Conservation (phyloP, 2,113 vertebrate species). For the Calidris pugnax region DNA sequence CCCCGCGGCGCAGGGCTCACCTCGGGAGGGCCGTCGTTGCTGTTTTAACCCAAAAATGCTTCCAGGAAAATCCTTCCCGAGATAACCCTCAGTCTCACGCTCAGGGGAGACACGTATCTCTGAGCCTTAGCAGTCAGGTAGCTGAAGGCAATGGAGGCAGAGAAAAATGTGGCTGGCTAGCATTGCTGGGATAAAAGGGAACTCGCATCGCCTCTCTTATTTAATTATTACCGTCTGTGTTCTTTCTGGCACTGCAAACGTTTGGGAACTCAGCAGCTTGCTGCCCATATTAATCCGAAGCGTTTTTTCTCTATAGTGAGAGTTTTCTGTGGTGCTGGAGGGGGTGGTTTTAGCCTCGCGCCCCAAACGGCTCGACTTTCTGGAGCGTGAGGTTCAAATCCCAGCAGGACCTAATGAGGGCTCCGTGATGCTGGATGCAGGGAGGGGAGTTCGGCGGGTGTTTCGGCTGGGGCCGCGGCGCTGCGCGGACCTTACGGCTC, state of each 20-base stretch:
- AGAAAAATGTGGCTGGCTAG: neutral
- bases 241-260: neutral
- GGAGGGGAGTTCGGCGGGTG: neutral
- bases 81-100: neutral
- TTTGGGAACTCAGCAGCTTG: neutral
- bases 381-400: neutral
- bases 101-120: neutral
- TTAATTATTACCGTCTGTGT: slow-evolving; percentile 20
- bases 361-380: neutral
- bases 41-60: neutral
- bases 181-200: neutral
- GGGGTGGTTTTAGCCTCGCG: neutral
- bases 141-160: neutral
- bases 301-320: neutral
- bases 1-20: fast-evolving
- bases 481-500: neutral
- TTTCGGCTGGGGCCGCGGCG: neutral
- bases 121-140: neutral
- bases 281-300: neutral
- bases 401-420: neutral
- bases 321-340: neutral
- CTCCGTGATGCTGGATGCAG: neutral
- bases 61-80: neutral
- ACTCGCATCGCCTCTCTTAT: neutral
- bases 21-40: neutral